A percentile compares a stretch with the other conserved stretches of the same genome.
phyloP scores from a whole-genome alignment of 2,113 vertebrate genomes.

The Charina bottae region DNA sequence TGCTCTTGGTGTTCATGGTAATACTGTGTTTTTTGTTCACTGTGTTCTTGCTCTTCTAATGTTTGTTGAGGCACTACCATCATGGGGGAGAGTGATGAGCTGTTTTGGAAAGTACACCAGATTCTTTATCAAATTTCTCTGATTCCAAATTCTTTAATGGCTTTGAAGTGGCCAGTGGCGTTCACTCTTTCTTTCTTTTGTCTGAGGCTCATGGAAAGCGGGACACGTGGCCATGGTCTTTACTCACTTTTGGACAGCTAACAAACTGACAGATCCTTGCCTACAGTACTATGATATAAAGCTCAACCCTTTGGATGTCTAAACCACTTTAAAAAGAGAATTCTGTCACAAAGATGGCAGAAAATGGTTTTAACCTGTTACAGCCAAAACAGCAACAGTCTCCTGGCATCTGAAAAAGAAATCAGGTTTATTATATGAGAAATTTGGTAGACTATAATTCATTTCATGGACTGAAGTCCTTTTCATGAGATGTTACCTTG shows the following conservation, averaged over 20 bases:
- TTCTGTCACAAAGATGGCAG: not conserved
- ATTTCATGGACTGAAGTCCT: too few species aligned
- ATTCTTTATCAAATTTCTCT: too few species aligned
- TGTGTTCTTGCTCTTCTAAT: not conserved
- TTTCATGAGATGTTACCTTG: too few species aligned
- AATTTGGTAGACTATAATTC: too few species aligned
- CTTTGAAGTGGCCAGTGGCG: not conserved
- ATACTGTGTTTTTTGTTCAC: not conserved
- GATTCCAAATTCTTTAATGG: not conserved
- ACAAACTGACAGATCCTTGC: not conserved
- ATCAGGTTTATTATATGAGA: not conserved
- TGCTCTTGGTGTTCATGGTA: not conserved
- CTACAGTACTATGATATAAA: not conserved
- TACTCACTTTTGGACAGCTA: not conserved
- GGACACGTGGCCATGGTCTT: not conserved
- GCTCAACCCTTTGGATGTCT: not conserved
- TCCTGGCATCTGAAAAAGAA: not conserved
- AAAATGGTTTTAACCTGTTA: not conserved
- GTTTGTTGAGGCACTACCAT: not conserved
- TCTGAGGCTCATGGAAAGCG: not conserved
- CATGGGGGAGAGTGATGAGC: not conserved
- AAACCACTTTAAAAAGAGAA: not conserved
- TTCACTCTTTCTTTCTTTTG: not conserved
- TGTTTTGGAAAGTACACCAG: not conserved
- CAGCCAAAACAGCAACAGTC: not conserved